Base-by-base conservation (phyloP, 2,888 invertebrate genomes). In the Clistopyga incitator region DNA sequence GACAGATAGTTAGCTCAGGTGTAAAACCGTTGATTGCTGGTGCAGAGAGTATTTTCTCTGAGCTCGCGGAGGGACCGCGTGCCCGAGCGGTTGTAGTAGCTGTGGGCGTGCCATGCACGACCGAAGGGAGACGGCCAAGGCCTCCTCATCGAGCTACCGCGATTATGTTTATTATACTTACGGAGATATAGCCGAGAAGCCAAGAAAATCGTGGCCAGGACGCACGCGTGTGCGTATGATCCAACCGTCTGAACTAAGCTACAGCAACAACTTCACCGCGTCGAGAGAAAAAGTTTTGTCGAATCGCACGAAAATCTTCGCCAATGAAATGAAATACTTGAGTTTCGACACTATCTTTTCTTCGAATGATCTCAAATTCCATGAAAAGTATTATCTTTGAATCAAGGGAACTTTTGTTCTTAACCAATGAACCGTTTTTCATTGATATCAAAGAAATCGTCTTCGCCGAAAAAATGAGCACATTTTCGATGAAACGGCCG, bases 21-120 rank as follows among this genome's bases (percentile, higher is more conserved):
- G 92, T 92, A 91, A 92, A 92, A 92, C 90, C 89, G 92, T 92
- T 92, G 92, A 92, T 92, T 92, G 91, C 92, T 87, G 89, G 86
- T 87, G 88, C 88, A 77, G 67, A 84, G 78, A 90, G 89, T 89
- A 90, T 90, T 90, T 90, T 92, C 90, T 90, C 90, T 89, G 87
- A 88, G 68, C 74, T 78, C 74, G 77, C 34, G 34, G 42, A 76
- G 42, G 65, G 56, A 52, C 74, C 78, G 50, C 74, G 45, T 78
- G 76, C 87, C 86, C 84, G 86, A 85, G 85, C 85, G 86, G 88
- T 88, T 89, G 88, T 90, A 90, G 92, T 90, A 92, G 91, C 91
- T 88, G 91, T 92, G 91, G 92, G 92, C 92, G 92, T 91, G 91
- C 90, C 92, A 85, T 88, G 89, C 91, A 91, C 90, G 90, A 91